A percentile compares a stretch with the other conserved stretches of the same genome.
Conservation (phyloP, 2,888 invertebrate species). For the Coremacera marginata region DNA sequence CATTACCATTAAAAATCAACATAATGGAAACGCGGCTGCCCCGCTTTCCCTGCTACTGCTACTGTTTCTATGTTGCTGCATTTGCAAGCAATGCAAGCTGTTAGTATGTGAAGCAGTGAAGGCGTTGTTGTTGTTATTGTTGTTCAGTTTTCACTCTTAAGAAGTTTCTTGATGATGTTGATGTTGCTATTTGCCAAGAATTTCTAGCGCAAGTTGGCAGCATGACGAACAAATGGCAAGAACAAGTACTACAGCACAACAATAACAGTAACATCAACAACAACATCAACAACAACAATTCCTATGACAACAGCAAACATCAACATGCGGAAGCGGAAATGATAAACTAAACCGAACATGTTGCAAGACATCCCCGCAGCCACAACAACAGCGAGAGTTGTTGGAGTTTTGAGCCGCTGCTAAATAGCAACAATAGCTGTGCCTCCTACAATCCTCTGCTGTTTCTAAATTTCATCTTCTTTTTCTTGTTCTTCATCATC, state of each 20-base stretch:
- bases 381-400: not conserved
- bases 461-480: not conserved
- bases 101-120: too few species aligned
- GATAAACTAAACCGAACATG: conserved; percentile 11
- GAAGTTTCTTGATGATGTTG: too few species aligned
- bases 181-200: not conserved
- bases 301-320: not conserved
- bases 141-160: too few species aligned
- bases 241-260: not conserved
- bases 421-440: too few species aligned
- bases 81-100: too few species aligned
- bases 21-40: not conserved
- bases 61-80: too few species aligned
- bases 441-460: not conserved
- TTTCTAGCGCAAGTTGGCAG: not conserved
- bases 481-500: not conserved
- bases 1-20: conserved; percentile 5
- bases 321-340: conserved; percentile 5
- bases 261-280: not conserved
- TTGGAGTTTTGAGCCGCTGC: too few species aligned
- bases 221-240: not conserved
- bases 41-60: too few species aligned
- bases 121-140: too few species aligned
- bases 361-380: not conserved
- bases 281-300: not conserved